These are phyloP conservation scores for Zonitis immaculata DNA, from an alignment of 2,888 invertebrate genomes.

Conservation along the genomic window DNA sequence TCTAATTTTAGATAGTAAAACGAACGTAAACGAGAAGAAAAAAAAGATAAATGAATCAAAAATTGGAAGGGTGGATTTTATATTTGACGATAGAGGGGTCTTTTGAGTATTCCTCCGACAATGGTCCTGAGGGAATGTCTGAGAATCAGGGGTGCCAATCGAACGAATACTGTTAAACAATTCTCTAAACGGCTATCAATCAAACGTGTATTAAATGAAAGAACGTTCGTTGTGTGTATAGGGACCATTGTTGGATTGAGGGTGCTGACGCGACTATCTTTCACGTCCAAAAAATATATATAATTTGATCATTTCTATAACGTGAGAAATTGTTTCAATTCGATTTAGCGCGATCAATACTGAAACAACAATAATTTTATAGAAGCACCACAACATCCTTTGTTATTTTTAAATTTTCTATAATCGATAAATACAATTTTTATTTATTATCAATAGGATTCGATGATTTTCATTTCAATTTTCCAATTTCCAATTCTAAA, in stretches of 20 bases:
- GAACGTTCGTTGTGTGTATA: too few species aligned
- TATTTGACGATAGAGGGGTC: constrained; percentile 34
- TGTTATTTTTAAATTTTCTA: too few species aligned
- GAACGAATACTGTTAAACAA: constrained; percentile 32
- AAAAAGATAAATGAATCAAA: constrained; percentile 34
- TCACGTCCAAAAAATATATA: constrained; percentile 23
- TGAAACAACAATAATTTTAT: too few species aligned
- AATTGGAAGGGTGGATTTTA: constrained; percentile 37
- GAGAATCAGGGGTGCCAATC: constrained; percentile 32
- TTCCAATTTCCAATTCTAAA: too few species aligned
- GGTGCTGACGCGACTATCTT: constrained; percentile 7
- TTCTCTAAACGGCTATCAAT: constrained; percentile 40
- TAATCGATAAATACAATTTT: too few species aligned
- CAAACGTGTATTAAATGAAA: constrained; percentile 30
- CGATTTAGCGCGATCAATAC: background rate
- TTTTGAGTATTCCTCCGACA: constrained; percentile 30
- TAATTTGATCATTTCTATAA: constrained; percentile 25
- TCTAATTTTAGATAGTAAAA: constrained; percentile 3
- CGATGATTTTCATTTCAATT: too few species aligned
- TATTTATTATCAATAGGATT: too few species aligned
- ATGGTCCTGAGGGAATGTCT: constrained; percentile 31
- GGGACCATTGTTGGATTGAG: background rate
- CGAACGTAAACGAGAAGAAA: background rate
- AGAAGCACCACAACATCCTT: too few species aligned
- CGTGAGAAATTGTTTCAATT: constrained; percentile 1